Conservation (phyloP, 1,140 invertebrate species). For the Myzus persicae region DNA sequence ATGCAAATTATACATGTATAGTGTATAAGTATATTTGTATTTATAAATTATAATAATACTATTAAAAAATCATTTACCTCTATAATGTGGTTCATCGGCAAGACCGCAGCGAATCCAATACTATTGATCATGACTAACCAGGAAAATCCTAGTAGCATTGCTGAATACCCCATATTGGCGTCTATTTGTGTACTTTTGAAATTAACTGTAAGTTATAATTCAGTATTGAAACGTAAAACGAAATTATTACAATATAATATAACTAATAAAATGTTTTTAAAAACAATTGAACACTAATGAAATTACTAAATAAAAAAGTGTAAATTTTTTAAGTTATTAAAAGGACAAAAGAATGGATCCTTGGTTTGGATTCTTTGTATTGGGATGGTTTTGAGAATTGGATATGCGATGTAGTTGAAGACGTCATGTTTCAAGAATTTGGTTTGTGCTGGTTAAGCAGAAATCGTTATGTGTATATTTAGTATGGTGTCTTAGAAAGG, state of each 20-base stretch:
- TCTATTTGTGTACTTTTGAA: neutral
- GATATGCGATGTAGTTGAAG: conserved; percentile 2
- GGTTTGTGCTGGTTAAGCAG: conserved; percentile 14
- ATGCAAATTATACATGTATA: neutral
- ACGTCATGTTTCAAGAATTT: conserved; percentile 52
- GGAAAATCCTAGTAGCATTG: conserved; percentile 39
- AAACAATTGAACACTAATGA: neutral
- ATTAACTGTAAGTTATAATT: conserved; percentile 11
- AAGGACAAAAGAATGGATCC: conserved; percentile 43
- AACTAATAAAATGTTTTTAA: conserved; percentile 1
- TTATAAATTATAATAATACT: neutral
- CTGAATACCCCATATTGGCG: conserved; percentile 2
- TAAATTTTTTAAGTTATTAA: conserved; percentile 44
- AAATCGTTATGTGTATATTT: conserved; percentile 27
- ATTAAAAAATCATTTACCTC: conserved; percentile 28
- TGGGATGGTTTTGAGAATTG: conserved; percentile 21
- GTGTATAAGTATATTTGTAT: neutral
- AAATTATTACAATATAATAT: conserved; percentile 2
- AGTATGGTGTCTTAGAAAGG: conserved; percentile 37
- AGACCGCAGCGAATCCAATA: conserved; percentile 33
- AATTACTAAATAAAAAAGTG: conserved; percentile 18
- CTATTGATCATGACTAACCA: conserved; percentile 27
- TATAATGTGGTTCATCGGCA: conserved; percentile 41
- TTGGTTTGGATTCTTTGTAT: conserved; percentile 19
- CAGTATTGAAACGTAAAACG: neutral